phyloP scores from a whole-genome alignment of 2,888 invertebrate genomes.

The Drosophila bunnanda region DNA sequence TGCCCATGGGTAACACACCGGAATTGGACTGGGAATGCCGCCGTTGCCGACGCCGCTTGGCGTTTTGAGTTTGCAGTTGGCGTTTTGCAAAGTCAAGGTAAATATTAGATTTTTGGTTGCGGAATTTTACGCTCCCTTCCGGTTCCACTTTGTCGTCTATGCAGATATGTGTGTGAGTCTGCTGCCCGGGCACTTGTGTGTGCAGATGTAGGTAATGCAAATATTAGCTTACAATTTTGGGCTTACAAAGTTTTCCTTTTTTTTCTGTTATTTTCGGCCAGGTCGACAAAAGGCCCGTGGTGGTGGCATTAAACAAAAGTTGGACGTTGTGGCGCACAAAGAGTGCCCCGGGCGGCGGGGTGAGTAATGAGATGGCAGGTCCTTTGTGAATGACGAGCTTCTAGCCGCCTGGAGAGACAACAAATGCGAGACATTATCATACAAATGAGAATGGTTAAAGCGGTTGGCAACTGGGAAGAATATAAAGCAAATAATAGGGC shows the following conservation, averaged over 20 bases:
- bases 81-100: constrained; percentile 77
- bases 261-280: constrained; percentile 18
- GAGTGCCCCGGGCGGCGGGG: constrained; percentile 10
- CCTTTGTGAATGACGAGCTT: constrained; percentile 18
- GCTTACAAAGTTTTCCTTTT: constrained; percentile 60
- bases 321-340: constrained; percentile 24
- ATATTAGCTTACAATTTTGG: constrained; percentile 78
- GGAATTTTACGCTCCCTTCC: constrained; percentile 61
- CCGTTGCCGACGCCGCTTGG: constrained; percentile 2
- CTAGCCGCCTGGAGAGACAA: constrained; percentile 18
- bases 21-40: constrained; percentile 25
- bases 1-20: constrained; percentile 28
- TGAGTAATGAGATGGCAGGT: constrained; percentile 25
- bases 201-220: constrained; percentile 70
- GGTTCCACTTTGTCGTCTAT: constrained; percentile 32
- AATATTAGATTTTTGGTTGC: constrained; percentile 77
- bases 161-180: constrained; percentile 27
- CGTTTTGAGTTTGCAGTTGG: constrained; percentile 68
- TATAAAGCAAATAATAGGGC: background rate
- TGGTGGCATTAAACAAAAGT: constrained; percentile 67
- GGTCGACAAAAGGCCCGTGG: constrained; percentile 65
- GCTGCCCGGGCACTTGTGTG: too few relatives aligned
- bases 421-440: constrained; percentile 42
- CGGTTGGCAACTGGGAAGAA: background rate
- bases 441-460: constrained; percentile 33